Percentiles rank a stretch among this genome's conserved stretches.
Conservation (phyloP, 2,888 invertebrate species). For the Hydroisotoma schaefferi region DNA sequence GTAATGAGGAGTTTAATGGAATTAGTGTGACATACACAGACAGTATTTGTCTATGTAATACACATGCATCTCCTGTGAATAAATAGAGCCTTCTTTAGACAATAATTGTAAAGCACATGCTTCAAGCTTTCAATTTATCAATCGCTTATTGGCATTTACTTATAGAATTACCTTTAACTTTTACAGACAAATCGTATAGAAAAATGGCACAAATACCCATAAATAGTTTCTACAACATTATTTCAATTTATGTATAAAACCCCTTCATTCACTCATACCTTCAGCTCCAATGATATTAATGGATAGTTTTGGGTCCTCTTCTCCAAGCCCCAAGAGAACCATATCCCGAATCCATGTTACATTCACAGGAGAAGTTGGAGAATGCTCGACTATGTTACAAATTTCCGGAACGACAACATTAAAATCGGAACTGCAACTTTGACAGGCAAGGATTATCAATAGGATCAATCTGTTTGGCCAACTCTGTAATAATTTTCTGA, state of each 20-base stretch:
- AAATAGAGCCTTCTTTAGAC: too few relatives aligned
- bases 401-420: conserved; percentile 48
- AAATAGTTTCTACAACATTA: not conserved
- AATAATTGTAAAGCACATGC: too few relatives aligned
- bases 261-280: conserved; percentile 24
- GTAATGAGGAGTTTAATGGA: too few relatives aligned
- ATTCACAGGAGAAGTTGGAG: conserved; percentile 41
- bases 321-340: conserved; percentile 45
- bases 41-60: too few relatives aligned
- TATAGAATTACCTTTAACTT: not conserved
- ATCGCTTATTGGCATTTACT: not conserved
- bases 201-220: too few relatives aligned
- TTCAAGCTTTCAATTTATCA: not conserved
- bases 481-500: not conserved
- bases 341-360: conserved; percentile 45
- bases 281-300: conserved; percentile 44
- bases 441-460: conserved; percentile 24
- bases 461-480: conserved; percentile 11
- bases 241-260: not conserved
- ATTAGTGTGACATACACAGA: too few relatives aligned
- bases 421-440: conserved; percentile 43
- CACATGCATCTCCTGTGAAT: too few relatives aligned
- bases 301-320: conserved; percentile 36
- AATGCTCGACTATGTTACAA: conserved; percentile 33
- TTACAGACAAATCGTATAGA: too few relatives aligned